These are phyloP conservation scores for Catharus fuscescens DNA, from an alignment of 2,113 vertebrate genomes.

Conservation along the genomic window DNA sequence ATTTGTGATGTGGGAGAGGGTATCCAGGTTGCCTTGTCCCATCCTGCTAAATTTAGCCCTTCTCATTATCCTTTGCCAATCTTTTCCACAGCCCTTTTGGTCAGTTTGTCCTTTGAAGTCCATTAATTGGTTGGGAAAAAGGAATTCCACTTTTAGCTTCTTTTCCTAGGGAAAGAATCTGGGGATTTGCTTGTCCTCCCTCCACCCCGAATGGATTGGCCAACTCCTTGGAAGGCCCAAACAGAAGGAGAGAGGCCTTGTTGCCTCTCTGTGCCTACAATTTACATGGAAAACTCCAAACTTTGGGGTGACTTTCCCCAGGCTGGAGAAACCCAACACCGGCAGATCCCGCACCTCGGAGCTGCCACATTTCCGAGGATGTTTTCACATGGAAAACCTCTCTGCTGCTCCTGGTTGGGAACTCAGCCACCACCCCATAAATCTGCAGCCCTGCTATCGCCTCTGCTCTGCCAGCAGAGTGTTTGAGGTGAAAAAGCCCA, in stretches of 20 bases:
- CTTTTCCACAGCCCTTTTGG: neutral
- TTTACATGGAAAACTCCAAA: neutral
- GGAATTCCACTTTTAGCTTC: neutral
- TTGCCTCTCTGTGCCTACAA: neutral
- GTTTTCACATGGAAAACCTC: neutral
- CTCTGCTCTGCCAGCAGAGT: neutral
- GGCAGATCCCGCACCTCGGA: neutral
- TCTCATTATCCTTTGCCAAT: neutral
- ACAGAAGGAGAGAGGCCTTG: neutral
- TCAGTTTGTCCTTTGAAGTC: neutral
- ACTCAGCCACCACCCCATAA: conserved; percentile 2
- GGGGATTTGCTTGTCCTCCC: neutral
- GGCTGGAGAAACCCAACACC: neutral
- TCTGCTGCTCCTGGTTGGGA: neutral
- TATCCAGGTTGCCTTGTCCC: neutral
- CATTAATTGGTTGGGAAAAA: neutral
- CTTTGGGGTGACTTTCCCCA: neutral
- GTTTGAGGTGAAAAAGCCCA: neutral
- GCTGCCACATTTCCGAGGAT: neutral
- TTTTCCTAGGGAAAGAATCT: neutral
- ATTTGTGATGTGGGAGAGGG: neutral
- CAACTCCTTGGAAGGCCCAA: neutral
- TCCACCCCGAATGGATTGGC: neutral
- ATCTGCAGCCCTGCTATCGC: neutral
- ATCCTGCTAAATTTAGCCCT: neutral